These are phyloP conservation scores for Petrolisthes cinctipes DNA, from an alignment of 2,888 invertebrate genomes.

Conservation along the genomic window DNA sequence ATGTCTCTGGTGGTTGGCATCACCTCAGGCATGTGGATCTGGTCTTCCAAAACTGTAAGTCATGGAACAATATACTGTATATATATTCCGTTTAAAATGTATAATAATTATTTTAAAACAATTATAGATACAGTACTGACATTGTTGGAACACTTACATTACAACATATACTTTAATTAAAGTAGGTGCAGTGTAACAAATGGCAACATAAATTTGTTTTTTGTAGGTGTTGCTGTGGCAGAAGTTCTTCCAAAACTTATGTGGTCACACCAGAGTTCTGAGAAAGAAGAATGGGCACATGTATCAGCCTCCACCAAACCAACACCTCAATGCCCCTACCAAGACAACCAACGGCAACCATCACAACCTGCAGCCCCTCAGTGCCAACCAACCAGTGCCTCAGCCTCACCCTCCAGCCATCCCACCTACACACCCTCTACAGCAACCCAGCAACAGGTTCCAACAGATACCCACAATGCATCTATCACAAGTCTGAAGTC, in stretches of 20 bases:
- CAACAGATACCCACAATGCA: conserved; percentile 17
- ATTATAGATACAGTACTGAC: too few species aligned
- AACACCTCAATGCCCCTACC: background rate
- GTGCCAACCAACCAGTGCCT: background rate
- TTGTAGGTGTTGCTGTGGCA: conserved; percentile 49
- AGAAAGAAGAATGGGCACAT: conserved; percentile 41
- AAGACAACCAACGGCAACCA: conserved; percentile 45
- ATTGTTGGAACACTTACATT: too few species aligned
- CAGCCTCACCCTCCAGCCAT: background rate
- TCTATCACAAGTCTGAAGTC: conserved; percentile 47
- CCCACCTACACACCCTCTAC: background rate
- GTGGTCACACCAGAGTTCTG: conserved; percentile 11
- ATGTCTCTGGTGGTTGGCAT: conserved; percentile 97
- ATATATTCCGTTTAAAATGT: too few species aligned
- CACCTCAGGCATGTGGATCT: conserved; percentile 97
- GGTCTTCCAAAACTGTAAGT: conserved; percentile 94
- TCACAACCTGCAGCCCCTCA: background rate
- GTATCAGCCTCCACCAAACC: conserved; percentile 38
- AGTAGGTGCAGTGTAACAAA: background rate
- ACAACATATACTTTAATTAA: background rate
- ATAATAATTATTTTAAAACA: too few species aligned
- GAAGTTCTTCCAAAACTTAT: conserved; percentile 44
- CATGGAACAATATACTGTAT: conserved; percentile 71
- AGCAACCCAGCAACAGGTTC: background rate
- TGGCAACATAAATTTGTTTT: background rate